phyloP scores from a whole-genome alignment of 2,888 invertebrate species.

The Fragum whitleyi region DNA sequence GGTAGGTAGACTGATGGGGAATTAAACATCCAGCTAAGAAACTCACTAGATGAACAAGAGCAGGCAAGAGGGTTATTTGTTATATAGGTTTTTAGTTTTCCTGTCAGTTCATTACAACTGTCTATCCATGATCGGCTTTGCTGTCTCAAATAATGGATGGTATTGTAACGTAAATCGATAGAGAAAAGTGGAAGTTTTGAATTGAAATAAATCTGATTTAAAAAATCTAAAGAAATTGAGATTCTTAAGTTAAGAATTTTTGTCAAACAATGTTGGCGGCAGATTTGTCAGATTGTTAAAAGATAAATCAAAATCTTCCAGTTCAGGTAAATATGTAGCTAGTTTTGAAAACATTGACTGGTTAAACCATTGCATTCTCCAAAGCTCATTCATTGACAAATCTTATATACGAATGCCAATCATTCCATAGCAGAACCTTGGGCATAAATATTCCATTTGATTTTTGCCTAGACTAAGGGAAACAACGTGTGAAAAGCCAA shows the following conservation, averaged over 20 bases:
- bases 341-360: not conserved
- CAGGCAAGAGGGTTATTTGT: not conserved
- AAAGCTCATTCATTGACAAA: constrained; percentile 6
- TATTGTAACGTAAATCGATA: not conserved
- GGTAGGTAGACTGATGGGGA: not conserved
- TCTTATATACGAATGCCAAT: not conserved
- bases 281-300: not conserved
- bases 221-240: not conserved
- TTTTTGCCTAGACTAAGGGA: not conserved
- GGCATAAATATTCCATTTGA: constrained; percentile 9
- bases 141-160: not conserved
- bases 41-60: not conserved
- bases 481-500: not conserved
- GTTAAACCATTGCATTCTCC: not conserved
- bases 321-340: not conserved
- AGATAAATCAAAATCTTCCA: not conserved
- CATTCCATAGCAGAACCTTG: not conserved
- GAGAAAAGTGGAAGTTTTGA: not conserved
- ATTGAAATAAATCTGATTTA: not conserved
- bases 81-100: not conserved
- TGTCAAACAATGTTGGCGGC: not conserved
- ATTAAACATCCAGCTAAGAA: not conserved
- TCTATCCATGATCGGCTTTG: not conserved
- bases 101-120: not conserved
- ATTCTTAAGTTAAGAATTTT: not conserved